These are phyloP conservation scores for Clusia tigrina DNA, from an alignment of 2,888 invertebrate genomes.

Conservation along the genomic window DNA sequence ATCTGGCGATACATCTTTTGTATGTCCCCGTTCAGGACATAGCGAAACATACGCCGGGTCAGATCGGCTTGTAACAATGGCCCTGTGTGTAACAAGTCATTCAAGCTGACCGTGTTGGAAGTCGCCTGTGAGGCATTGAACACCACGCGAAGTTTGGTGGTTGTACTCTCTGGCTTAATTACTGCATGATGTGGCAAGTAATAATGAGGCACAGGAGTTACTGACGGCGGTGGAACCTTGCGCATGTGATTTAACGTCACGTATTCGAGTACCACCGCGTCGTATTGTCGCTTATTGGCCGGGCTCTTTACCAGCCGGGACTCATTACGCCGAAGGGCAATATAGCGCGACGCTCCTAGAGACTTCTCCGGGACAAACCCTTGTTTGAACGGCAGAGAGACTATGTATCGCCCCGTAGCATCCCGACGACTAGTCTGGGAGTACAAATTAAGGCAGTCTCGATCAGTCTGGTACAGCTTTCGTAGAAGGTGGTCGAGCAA, in stretches of 20 bases:
- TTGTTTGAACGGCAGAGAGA: too few relatives aligned
- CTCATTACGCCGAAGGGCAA: background rate
- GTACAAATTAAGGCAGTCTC: too few relatives aligned
- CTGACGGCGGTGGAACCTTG: conserved; percentile 39
- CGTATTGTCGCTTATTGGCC: background rate
- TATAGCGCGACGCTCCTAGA: too few relatives aligned
- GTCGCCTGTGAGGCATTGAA: background rate
- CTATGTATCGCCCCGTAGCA: too few relatives aligned
- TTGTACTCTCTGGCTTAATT: background rate
- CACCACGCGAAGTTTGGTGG: background rate
- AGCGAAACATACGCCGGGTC: too few relatives aligned
- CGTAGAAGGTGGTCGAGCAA: too few relatives aligned
- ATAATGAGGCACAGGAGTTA: conserved; percentile 8
- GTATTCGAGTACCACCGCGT: conserved; percentile 14
- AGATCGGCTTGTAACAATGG: conserved; percentile 42
- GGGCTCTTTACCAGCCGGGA: background rate
- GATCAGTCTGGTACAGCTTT: too few relatives aligned
- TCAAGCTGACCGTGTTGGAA: conserved; percentile 31
- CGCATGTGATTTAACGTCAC: conserved; percentile 2
- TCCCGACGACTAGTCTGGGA: too few relatives aligned
- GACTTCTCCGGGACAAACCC: too few relatives aligned
- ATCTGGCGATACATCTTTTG: too few relatives aligned
- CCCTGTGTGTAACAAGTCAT: conserved; percentile 36
- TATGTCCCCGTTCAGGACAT: too few relatives aligned
- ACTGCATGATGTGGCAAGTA: background rate